These are phyloP conservation scores for Desmophyllum pertusum DNA, from an alignment of 92 coral and sea anemone genomes.

Conservation along the genomic window DNA sequence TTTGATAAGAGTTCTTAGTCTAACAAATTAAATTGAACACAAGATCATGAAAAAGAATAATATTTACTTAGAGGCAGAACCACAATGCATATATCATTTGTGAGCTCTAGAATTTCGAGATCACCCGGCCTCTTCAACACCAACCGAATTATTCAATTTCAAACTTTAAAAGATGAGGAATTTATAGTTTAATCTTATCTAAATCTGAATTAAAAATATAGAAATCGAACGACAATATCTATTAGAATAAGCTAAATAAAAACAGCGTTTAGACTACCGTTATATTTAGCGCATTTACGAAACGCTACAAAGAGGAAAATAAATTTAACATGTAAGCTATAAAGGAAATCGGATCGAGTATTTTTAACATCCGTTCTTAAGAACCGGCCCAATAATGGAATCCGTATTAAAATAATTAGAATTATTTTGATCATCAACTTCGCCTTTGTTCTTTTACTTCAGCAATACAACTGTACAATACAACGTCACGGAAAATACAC, in stretches of 20 bases:
- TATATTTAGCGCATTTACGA: neutral
- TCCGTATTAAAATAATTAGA: slow-evolving; percentile 12
- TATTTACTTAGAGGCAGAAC: neutral
- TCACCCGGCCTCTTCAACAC: neutral
- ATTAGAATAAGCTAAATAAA: neutral
- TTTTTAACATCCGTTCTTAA: neutral
- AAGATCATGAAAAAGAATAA: neutral
- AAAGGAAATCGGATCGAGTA: too few relatives aligned
- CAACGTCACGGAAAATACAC: slow-evolving; percentile 10
- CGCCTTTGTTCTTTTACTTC: neutral
- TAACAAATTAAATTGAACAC: neutral
- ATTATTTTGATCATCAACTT: slow-evolving; percentile 1
- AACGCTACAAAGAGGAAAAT: neutral
- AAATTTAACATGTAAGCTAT: neutral
- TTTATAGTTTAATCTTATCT: neutral
- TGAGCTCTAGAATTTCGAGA: neutral
- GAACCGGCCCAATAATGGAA: neutral
- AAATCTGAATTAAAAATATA: slow-evolving; percentile 1
- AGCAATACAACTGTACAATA: neutral
- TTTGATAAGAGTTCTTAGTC: too few relatives aligned
- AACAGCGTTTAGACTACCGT: neutral
- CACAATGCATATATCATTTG: slow-evolving; percentile 16
- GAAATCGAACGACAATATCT: neutral
- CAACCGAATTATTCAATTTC: neutral
- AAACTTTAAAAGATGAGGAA: neutral